Base-by-base conservation (phyloP, 2,888 invertebrate genomes). In the Oxyscelio sp. region DNA sequence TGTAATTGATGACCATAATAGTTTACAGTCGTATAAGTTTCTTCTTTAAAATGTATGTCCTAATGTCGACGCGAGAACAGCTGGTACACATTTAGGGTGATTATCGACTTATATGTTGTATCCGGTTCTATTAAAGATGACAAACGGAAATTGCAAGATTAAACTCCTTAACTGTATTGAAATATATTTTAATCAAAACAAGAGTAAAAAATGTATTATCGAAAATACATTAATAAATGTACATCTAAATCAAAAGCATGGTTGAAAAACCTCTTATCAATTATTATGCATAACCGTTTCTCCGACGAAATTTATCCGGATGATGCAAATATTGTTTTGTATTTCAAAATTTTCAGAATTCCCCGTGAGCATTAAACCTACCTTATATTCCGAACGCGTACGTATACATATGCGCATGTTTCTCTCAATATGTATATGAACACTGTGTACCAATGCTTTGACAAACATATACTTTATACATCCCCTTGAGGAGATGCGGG, bases 1-100 rank as follows among this genome's bases (percentile, higher is more conserved):
- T 90, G 92, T 91, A 93, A 93, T 93, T 92, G 92, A 93, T 93
- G 92, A 89, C 88, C 88, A 70, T 89, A 87, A 89, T 87, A 89
- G 89, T 88, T 87, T 85, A 90, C 87, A 89, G 89, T 83, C 89
- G 88, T 89, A 90, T 91, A 92, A 91, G 91, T 92, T 89, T 90
- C 91, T 87, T 87, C 75, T 70, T 34, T 66, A 81, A 70, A 87
- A 85, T 86, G 83, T 83, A 85, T 78, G 86, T 80, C 68, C 54
- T 43, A 74, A 34, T 70, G 56, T 54, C 54, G 73, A 74, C 38
- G 43, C 22, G 21, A 5, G 31, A 59, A 86, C 86, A 86, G 84
- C 86, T 86, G 86, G 77, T 66, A 45, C 52, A 54, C 77, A 81
- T 79, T 77, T 75, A 84, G 82, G 82, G 82, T 56, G 73, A 73